Evolutionary conservation across 2,113 vertebrate genomes (phyloP).

Genomic region (Dipodomys spectabilis): DNA sequence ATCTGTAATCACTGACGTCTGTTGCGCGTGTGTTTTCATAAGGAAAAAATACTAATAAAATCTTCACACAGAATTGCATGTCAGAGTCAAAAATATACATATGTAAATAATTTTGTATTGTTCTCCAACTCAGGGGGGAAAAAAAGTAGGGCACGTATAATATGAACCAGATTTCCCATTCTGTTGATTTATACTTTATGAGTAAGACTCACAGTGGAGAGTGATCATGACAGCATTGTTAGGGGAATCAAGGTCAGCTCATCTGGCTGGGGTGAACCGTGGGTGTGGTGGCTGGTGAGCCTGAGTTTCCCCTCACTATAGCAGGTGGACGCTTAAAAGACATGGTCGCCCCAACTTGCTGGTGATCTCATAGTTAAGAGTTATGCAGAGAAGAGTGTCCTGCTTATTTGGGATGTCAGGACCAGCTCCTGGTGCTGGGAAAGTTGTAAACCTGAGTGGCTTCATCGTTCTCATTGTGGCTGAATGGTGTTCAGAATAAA

Average conservation of each 20-base stretch:
- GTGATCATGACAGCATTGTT: slow-evolving; percentile 71
- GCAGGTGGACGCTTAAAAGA: not conserved
- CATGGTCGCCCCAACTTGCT: not conserved
- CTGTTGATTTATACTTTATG: slow-evolving; percentile 63
- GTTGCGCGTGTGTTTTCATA: not conserved
- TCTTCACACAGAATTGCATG: not conserved
- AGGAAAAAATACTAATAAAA: not conserved
- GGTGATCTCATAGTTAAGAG: not conserved
- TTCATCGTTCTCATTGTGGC: too few species aligned
- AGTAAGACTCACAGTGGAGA: slow-evolving; percentile 61
- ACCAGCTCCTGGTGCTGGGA: too few species aligned
- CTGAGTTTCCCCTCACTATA: slow-evolving; percentile 12
- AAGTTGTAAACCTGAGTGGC: not conserved
- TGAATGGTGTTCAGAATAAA: not conserved
- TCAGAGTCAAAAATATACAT: slow-evolving; percentile 37
- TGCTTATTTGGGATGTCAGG: not conserved
- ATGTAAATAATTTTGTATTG: slow-evolving; percentile 52
- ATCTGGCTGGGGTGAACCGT: slow-evolving; percentile 69
- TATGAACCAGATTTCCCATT: slow-evolving; percentile 79
- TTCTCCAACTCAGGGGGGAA: slow-evolving; percentile 55
- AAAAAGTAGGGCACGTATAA: slow-evolving; percentile 76
- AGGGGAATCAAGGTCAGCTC: slow-evolving; percentile 75
- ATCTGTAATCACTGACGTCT: not conserved
- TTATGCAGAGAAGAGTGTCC: not conserved
- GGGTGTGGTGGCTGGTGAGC: slow-evolving; percentile 44